phyloP scores from a whole-genome alignment of 92 coral and sea anemone genomes.

The Siderastrea radians region DNA sequence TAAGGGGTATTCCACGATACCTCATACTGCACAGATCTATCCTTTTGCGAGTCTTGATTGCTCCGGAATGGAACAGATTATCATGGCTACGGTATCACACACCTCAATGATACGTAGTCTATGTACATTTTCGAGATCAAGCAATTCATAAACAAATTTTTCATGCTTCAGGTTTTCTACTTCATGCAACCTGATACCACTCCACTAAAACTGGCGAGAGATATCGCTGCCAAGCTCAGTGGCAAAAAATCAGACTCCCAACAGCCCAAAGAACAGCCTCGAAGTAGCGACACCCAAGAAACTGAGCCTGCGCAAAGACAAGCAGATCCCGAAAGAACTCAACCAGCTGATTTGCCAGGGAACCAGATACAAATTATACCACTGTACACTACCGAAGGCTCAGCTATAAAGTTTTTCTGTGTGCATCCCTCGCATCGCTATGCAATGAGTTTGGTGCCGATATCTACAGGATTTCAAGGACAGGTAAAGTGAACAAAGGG shows the following conservation, averaged over 20 bases:
- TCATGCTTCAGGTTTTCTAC: slow-evolving; percentile 73
- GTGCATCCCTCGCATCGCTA: slow-evolving; percentile 87
- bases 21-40: no score
- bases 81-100: no score
- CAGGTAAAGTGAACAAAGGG: slow-evolving; percentile 61
- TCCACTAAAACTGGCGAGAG: slow-evolving; percentile 61
- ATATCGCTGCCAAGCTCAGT: slow-evolving; percentile 36
- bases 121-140: not conserved
- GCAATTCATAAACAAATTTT: not conserved
- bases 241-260: not conserved
- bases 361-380: slow-evolving; percentile 73
- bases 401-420: slow-evolving; percentile 82
- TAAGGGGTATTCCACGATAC: no score
- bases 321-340: slow-evolving; percentile 11
- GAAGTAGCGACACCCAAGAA: not conserved
- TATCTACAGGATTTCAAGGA: slow-evolving; percentile 77
- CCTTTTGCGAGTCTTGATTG: no score
- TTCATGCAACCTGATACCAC: slow-evolving; percentile 94
- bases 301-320: not conserved
- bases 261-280: not conserved
- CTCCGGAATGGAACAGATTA: no score
- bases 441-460: slow-evolving; percentile 78
- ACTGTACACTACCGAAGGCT: slow-evolving; percentile 72
- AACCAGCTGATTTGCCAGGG: not conserved
- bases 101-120: no score